Evolutionary conservation across 2,888 invertebrate genomes (phyloP).

Genomic region (Thereva unica): DNA sequence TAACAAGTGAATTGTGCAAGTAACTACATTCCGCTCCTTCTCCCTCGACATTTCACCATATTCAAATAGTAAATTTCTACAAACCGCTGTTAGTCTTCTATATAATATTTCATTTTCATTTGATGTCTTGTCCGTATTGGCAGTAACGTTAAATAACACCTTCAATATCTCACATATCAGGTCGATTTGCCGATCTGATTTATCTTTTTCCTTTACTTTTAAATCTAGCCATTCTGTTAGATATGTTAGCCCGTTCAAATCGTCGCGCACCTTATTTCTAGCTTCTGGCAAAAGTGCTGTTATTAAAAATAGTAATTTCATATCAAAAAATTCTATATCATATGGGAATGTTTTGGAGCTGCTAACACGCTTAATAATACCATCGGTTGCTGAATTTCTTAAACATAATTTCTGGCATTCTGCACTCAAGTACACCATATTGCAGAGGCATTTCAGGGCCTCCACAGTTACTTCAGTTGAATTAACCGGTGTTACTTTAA

Average conservation of each 20-base stretch:
- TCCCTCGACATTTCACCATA: conserved; percentile 54
- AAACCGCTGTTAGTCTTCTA: conserved; percentile 70
- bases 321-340: conserved; percentile 77
- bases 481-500: conserved; percentile 44
- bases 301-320: conserved; percentile 84
- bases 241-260: conserved; percentile 71
- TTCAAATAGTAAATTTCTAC: conserved; percentile 69
- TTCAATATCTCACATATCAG: conserved; percentile 76
- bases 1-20: conserved; percentile 81
- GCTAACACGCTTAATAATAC: conserved; percentile 72
- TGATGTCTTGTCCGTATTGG: conserved; percentile 57
- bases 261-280: conserved; percentile 67
- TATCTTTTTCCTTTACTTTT: conserved; percentile 61
- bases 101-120: conserved; percentile 74
- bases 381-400: conserved; percentile 68
- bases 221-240: conserved; percentile 71
- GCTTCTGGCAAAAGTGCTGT: conserved; percentile 79
- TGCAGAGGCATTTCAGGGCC: conserved; percentile 86
- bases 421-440: conserved; percentile 78
- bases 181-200: conserved; percentile 65
- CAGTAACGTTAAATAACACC: conserved; percentile 76
- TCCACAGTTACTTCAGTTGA: conserved; percentile 69
- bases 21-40: conserved; percentile 70
- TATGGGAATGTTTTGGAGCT: conserved; percentile 51
- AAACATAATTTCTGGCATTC: conserved; percentile 66